These are phyloP conservation scores for Takifugu bimaculatus DNA, from an alignment of 2,113 vertebrate species.

Conservation along the genomic window DNA sequence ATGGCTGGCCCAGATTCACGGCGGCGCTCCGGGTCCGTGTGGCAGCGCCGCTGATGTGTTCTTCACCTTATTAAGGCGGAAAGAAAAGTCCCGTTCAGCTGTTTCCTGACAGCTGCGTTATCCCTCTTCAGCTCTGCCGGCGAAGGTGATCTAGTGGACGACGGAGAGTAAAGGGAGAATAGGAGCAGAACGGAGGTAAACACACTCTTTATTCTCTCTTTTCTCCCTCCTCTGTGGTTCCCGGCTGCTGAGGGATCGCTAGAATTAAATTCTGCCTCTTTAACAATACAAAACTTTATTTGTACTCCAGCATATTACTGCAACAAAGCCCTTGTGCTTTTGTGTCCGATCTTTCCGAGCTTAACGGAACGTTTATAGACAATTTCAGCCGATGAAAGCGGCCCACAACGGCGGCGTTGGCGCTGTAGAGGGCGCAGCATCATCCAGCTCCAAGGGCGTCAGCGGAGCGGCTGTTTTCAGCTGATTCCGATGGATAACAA, in stretches of 20 bases:
- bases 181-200: slow-evolving; percentile 9
- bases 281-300: not conserved
- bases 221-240: not conserved
- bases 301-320: too few species aligned
- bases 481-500: too few species aligned
- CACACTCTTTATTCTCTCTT: not conserved
- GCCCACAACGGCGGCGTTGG: too few species aligned
- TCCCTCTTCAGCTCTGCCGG: not conserved
- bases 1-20: slow-evolving; percentile 17
- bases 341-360: too few species aligned
- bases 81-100: slow-evolving; percentile 34
- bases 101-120: slow-evolving; percentile 18
- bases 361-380: too few species aligned
- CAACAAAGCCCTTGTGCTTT: too few species aligned
- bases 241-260: not conserved
- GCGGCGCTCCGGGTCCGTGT: not conserved
- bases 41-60: slow-evolving; percentile 21
- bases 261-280: not conserved
- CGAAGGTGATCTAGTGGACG: slow-evolving; percentile 16
- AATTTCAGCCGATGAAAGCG: too few species aligned
- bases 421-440: too few species aligned
- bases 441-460: too few species aligned
- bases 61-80: slow-evolving; percentile 15
- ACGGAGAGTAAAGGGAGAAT: slow-evolving; percentile 10
- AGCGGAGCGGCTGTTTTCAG: too few species aligned